phyloP scores from a whole-genome alignment of 2,888 invertebrate species.

The Diarsia rubi region DNA sequence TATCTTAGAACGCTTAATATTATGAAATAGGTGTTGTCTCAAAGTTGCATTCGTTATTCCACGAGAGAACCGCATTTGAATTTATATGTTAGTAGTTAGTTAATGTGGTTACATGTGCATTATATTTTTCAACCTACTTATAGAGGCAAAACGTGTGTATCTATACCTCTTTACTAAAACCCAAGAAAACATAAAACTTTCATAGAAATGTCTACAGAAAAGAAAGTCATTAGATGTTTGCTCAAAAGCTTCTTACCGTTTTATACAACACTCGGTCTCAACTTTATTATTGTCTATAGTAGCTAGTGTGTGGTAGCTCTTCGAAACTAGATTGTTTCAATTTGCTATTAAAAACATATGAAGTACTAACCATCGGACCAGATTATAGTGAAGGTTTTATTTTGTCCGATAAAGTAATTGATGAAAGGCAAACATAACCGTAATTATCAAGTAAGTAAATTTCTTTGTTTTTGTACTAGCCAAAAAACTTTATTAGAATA shows the following conservation, averaged over 20 bases:
- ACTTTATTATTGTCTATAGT: conserved; percentile 9
- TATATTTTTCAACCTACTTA: not conserved
- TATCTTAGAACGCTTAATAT: no score
- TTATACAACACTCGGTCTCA: conserved; percentile 28
- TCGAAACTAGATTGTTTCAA: not conserved
- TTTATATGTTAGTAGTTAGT: no score
- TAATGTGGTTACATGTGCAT: not conserved
- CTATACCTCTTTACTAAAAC: not conserved
- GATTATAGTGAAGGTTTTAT: not conserved
- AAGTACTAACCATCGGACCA: not conserved
- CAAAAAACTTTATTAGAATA: not conserved
- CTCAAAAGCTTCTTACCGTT: conserved; percentile 12
- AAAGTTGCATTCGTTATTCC: no score
- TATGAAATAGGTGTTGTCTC: no score
- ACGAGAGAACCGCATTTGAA: no score
- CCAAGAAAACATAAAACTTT: not conserved
- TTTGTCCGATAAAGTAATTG: not conserved
- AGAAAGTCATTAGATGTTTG: conserved; percentile 21
- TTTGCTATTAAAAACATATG: conserved; percentile 9
- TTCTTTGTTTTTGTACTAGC: not conserved
- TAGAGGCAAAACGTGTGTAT: not conserved
- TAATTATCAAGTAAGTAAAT: not conserved
- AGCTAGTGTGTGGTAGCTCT: not conserved
- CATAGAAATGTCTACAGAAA: not conserved
- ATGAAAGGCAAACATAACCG: not conserved